phyloP scores from a whole-genome alignment of 2,113 vertebrate species.

The Scomber colias region DNA sequence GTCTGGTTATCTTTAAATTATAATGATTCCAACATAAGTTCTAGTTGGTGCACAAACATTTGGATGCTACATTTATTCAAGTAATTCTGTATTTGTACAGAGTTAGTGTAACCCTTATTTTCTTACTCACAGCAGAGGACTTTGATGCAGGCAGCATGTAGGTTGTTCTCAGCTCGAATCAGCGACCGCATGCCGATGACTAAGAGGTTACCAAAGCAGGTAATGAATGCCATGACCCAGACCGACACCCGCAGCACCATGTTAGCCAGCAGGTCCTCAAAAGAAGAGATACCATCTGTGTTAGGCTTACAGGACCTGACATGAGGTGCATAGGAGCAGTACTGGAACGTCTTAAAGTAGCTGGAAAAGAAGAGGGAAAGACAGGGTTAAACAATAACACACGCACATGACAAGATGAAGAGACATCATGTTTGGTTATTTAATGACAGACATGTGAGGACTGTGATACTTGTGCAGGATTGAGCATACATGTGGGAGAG shows the following conservation, averaged over 20 bases:
- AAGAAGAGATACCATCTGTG: constrained; percentile 89
- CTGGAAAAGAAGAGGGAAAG: constrained; percentile 55
- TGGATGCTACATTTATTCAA: not conserved
- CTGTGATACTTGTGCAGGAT: not conserved
- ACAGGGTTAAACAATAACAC: not conserved
- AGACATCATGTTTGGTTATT: not conserved
- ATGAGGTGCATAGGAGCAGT: constrained; percentile 88
- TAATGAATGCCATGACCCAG: constrained; percentile 91
- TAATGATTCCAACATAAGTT: too few relatives aligned
- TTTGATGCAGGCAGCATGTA: constrained; percentile 89
- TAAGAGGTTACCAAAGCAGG: constrained; percentile 90
- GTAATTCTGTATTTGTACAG: not conserved
- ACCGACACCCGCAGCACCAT: constrained; percentile 88
- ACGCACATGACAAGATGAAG: not conserved
- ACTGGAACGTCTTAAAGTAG: constrained; percentile 90
- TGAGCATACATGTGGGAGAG: constrained; percentile 86
- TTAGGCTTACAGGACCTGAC: constrained; percentile 88
- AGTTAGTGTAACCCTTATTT: not conserved
- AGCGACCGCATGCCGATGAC: constrained; percentile 90
- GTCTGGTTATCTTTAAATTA: too few relatives aligned
- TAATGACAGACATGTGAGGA: not conserved
- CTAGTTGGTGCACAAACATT: too few relatives aligned
- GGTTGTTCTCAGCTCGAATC: constrained; percentile 89
- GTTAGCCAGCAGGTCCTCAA: constrained; percentile 90
- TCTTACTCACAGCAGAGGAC: constrained; percentile 87